Evolutionary conservation across 35 echinoderm and acorn worm genomes (phyloP).

Genomic region (Strongylocentrotus purpuratus): DNA sequence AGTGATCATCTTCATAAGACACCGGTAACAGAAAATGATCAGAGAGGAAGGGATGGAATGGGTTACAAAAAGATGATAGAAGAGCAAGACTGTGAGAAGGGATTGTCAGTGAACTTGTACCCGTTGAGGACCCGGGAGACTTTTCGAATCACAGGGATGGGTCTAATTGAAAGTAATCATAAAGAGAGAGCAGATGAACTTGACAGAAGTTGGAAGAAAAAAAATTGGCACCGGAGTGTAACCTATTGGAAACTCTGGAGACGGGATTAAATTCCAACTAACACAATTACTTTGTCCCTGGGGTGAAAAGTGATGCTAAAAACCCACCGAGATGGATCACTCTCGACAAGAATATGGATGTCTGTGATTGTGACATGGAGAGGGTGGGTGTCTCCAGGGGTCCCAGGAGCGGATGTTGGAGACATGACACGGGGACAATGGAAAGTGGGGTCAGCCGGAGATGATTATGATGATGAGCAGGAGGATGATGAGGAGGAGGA

Average conservation of each 20-base stretch:
- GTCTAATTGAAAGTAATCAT: neutral
- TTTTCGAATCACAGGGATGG: neutral
- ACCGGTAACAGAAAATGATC: neutral
- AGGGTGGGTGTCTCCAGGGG: neutral
- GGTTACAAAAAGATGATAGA: neutral
- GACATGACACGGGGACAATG: neutral
- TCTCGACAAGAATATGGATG: conserved; percentile 1
- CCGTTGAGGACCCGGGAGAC: neutral
- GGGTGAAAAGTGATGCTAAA: conserved; percentile 10
- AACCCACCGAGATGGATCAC: neutral
- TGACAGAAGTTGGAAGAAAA: neutral
- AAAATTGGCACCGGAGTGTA: neutral
- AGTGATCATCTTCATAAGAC: neutral
- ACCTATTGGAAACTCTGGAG: neutral
- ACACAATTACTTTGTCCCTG: neutral
- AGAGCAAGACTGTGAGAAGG: neutral
- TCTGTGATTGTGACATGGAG: neutral
- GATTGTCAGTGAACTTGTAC: neutral
- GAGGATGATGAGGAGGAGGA: neutral
- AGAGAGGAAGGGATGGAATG: neutral
- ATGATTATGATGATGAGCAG: neutral
- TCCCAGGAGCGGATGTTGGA: neutral
- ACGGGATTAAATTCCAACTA: neutral
- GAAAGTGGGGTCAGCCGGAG: neutral
- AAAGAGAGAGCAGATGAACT: neutral